Base-by-base conservation (phyloP, 2,113 vertebrate species). In the Salvator merianae region DNA sequence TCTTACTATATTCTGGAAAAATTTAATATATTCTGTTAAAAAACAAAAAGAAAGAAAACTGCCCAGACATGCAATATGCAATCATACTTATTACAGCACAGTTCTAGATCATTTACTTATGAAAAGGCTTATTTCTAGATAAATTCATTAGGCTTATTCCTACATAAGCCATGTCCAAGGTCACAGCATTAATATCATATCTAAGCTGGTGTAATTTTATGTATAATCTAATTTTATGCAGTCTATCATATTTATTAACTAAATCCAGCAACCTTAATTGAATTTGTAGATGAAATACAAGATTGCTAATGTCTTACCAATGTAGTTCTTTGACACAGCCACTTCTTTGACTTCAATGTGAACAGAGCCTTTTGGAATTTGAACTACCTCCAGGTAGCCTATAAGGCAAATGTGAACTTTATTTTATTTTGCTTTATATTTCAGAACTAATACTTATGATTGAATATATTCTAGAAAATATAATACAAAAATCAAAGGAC, bases 371-470 rank as follows among this genome's bases (percentile, higher is more conserved):
- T 97, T 98, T 59, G 99, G 99, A 94, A 99, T 98, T 59, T 97
- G 97, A 89, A 99, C 95, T 53, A 99, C 98, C 95, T 99, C 98
- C 98, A 99, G 97, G 94, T 99, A 99, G 72, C 98, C 99, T 99
- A 86, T 13, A 96, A 95, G 77, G 95, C 2, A 96, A 92, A 94
- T 73, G 22, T 69, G 24, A 85, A 76, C 28, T 77, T 87, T 84
- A 38, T 77, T 82, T 86, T 1, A 79, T 77, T 81, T 84, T 1
- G 71, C 28, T 77, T 7, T 50, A 88, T 50, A 87, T 88, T 59
- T 59, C 16, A 59, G 16, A 92, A 69, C 0, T 82, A 79, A 59
- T 10, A 53, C 5, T 63, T n/a, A 65, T 38, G 9, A 10, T 88
- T 88, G 79, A 62, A 18, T 88, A 74, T 87, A 75, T 81, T 28